phyloP scores from a whole-genome alignment of 1,140 invertebrate species.

The Anadara kagoshimensis region DNA sequence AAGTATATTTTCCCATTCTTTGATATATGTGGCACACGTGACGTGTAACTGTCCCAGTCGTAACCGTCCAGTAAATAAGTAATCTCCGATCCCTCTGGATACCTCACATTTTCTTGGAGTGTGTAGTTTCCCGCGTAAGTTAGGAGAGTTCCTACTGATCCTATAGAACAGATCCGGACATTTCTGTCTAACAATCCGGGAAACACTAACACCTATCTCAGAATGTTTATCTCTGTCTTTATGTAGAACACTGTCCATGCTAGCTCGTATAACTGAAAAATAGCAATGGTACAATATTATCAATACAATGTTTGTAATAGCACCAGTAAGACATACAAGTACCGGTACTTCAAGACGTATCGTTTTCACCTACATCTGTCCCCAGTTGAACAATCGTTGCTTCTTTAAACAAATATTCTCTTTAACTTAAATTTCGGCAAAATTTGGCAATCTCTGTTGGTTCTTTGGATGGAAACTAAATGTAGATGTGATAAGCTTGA shows the following conservation, averaged over 20 bases:
- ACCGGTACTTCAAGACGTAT: too few species aligned
- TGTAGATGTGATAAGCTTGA: too few species aligned
- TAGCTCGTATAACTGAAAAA: slow-evolving; percentile 59
- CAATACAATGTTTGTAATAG: not conserved
- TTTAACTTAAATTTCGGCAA: too few species aligned
- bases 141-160: slow-evolving; percentile 22
- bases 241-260: slow-evolving; percentile 44
- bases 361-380: too few species aligned
- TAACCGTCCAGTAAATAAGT: slow-evolving; percentile 85
- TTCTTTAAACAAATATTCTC: too few species aligned
- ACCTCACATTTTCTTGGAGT: slow-evolving; percentile 82
- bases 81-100: slow-evolving; percentile 82
- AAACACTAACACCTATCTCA: slow-evolving; percentile 46
- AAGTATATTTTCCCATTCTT: slow-evolving; percentile 81
- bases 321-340: too few species aligned
- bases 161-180: slow-evolving; percentile 20
- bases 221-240: slow-evolving; percentile 42
- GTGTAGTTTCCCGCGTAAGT: slow-evolving; percentile 63
- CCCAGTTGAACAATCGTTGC: too few species aligned
- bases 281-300: slow-evolving; percentile 11
- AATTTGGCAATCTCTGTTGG: too few species aligned
- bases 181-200: slow-evolving; percentile 52
- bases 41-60: slow-evolving; percentile 82
- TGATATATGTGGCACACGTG: slow-evolving; percentile 82
- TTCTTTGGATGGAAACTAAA: too few species aligned